Conservation (phyloP, 2,113 vertebrate species). For the Callithrix jacchus region DNA sequence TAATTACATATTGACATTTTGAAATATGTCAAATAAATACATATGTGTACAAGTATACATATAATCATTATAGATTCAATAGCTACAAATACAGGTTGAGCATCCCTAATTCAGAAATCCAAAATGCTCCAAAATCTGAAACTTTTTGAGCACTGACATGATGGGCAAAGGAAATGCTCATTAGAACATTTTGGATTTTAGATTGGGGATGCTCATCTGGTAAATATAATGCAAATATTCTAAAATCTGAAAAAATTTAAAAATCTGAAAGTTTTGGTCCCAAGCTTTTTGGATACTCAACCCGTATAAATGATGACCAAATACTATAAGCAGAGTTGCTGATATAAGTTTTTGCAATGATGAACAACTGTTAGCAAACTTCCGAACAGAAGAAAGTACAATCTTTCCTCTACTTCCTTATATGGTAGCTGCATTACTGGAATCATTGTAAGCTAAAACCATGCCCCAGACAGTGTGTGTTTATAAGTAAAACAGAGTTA, state of each 20-base stretch:
- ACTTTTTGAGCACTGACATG: not conserved
- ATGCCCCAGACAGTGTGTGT: not conserved
- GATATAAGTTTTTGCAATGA: not conserved
- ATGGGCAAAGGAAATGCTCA: not conserved
- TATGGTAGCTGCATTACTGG: not conserved
- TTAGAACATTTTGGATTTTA: not conserved
- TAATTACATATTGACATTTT: not conserved
- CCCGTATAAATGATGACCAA: not conserved
- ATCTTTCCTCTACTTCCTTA: not conserved
- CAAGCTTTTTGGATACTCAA: not conserved
- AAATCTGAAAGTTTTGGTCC: not conserved
- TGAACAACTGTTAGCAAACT: slow-evolving; percentile 1
- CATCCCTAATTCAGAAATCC: not conserved
- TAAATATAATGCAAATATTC: not conserved
- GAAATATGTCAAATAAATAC: not conserved
- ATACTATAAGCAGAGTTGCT: not conserved
- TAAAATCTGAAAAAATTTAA: not conserved
- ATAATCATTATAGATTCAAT: not conserved
- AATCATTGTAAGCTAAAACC: not conserved
- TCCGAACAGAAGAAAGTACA: not conserved
- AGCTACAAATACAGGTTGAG: not conserved
- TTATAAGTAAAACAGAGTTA: not conserved
- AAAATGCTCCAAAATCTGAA: not conserved
- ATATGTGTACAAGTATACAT: not conserved
- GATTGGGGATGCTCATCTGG: not conserved